Evolutionary conservation across 2,113 vertebrate genomes (phyloP).

Genomic region (Pelecanoides urinatrix): DNA sequence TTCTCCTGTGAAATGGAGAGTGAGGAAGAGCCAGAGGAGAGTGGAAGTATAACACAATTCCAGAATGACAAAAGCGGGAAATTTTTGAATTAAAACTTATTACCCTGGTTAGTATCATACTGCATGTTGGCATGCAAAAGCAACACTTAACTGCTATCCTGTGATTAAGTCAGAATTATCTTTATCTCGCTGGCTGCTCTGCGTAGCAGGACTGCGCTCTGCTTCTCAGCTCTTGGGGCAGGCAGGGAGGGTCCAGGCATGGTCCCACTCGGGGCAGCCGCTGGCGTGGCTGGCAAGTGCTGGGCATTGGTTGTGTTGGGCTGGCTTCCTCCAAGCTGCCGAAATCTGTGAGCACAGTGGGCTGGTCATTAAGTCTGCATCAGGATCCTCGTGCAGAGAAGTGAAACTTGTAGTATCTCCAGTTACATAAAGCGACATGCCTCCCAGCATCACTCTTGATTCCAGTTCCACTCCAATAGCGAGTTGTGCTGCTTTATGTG

Average conservation of each 20-base stretch:
- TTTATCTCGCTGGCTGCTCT: not conserved
- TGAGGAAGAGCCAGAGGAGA: not conserved
- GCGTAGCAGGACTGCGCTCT: too few species aligned
- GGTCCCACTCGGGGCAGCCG: fast-evolving
- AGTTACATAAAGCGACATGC: fast-evolving
- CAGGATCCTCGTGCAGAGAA: not conserved
- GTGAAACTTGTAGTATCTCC: not conserved
- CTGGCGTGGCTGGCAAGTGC: fast-evolving
- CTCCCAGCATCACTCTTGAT: not conserved
- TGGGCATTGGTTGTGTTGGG: too few species aligned
- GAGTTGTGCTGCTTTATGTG: not conserved
- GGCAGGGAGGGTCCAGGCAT: not conserved
- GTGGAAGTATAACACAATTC: not conserved
- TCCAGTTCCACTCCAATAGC: not conserved
- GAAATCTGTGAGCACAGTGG: not conserved
- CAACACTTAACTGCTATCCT: not conserved
- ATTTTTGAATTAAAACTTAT: not conserved
- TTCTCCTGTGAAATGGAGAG: not conserved
- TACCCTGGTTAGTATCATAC: not conserved
- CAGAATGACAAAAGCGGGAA: not conserved
- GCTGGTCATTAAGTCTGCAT: not conserved
- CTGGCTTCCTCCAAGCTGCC: not conserved
- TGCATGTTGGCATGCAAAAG: fast-evolving
- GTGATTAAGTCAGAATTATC: not conserved
- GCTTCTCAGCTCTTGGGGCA: not conserved